Conservation (phyloP, 2,888 invertebrate genomes). For the Notodonta dromedarius region DNA sequence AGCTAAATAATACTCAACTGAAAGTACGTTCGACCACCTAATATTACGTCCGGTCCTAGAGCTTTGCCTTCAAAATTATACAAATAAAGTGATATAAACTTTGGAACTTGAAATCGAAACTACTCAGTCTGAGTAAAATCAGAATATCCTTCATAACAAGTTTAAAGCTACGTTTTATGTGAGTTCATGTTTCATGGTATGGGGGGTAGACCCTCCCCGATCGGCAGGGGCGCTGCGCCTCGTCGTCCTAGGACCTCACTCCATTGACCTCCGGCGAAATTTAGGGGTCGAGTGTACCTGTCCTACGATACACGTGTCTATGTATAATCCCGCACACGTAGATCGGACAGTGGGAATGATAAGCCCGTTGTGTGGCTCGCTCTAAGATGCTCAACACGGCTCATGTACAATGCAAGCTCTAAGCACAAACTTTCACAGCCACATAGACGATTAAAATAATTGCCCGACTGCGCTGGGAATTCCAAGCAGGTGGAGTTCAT, state of each 20-base stretch:
- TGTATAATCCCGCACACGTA: background rate
- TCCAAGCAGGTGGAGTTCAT: no score
- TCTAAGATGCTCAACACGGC: background rate
- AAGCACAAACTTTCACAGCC: background rate
- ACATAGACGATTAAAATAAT: background rate
- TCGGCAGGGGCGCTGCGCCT: background rate
- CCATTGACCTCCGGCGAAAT: background rate
- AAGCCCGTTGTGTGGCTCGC: background rate
- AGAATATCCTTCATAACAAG: no score
- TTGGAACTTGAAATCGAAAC: no score
- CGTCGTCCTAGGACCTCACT: background rate
- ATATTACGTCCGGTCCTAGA: no score
- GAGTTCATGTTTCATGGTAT: no score
- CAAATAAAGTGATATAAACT: no score
- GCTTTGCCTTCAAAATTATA: no score
- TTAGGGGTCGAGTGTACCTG: background rate
- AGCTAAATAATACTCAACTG: no score
- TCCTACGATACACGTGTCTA: background rate
- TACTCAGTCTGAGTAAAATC: no score
- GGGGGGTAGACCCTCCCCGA: background rate
- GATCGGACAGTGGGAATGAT: background rate
- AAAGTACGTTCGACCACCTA: no score
- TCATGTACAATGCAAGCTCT: background rate
- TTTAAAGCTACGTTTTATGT: no score
- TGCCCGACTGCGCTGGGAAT: background rate